Evolutionary conservation across 2,888 invertebrate genomes (phyloP).

Genomic region (Slavum lentiscoides): DNA sequence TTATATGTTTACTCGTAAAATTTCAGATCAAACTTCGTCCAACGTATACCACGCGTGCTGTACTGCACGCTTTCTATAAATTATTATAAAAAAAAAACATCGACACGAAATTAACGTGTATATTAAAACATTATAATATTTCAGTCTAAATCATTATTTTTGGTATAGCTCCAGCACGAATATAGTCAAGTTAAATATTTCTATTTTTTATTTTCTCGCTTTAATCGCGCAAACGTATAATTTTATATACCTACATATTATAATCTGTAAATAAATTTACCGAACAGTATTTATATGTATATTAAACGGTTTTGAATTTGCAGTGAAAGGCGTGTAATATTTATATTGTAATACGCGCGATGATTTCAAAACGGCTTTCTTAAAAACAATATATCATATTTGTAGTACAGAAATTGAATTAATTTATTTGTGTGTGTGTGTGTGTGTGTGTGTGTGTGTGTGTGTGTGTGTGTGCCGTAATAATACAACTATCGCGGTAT

Average conservation of each 20-base stretch:
- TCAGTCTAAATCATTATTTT: not conserved
- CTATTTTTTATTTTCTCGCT: not conserved
- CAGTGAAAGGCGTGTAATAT: not conserved
- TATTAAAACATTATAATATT: no score
- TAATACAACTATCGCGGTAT: not conserved
- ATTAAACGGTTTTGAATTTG: constrained; percentile 15
- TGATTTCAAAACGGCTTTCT: constrained; percentile 25
- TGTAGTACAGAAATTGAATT: constrained; percentile 11
- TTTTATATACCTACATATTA: not conserved
- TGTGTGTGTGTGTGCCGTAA: no score
- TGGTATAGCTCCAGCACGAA: not conserved
- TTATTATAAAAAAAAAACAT: no score
- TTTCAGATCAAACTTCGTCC: no score
- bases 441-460: no score
- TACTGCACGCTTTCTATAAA: no score
- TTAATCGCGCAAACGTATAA: not conserved
- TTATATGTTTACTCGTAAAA: no score
- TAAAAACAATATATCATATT: constrained; percentile 17
- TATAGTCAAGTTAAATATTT: not conserved
- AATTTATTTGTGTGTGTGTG: no score
- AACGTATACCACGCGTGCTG: no score
- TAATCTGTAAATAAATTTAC: not conserved
- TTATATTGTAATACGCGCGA: not conserved
- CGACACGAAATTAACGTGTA: no score
- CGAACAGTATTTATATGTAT: not conserved